Evolutionary conservation across 2,888 invertebrate genomes (phyloP).

Genomic region (Melanophora roralis): DNA sequence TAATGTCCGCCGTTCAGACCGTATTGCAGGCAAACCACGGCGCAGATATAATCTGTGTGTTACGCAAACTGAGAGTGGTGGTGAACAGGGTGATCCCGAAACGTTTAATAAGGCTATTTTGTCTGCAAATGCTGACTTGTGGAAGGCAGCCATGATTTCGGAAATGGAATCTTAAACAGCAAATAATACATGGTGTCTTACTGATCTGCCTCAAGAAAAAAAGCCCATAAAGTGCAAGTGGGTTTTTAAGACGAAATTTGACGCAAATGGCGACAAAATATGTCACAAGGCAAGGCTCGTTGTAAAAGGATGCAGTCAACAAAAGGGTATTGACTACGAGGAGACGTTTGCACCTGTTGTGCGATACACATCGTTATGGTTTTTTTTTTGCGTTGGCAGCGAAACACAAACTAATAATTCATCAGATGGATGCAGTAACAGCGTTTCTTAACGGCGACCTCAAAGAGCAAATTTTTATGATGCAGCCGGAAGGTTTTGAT

Average conservation of each 20-base stretch:
- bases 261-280: conserved; percentile 12
- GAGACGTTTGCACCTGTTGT: conserved; percentile 52
- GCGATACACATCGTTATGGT: conserved; percentile 50
- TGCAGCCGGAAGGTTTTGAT: conserved; percentile 53
- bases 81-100: background rate
- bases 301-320: conserved; percentile 49
- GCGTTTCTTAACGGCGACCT: conserved; percentile 58
- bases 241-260: conserved; percentile 56
- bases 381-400: conserved; percentile 53
- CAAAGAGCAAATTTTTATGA: no score
- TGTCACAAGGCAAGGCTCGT: conserved; percentile 51
- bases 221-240: conserved; percentile 44
- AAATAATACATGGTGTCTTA: conserved; percentile 27
- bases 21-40: background rate
- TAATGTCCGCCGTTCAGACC: background rate
- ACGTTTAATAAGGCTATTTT: background rate
- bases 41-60: background rate
- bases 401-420: conserved; percentile 51
- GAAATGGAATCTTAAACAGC: background rate
- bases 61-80: background rate
- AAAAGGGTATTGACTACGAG: conserved; percentile 52
- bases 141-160: conserved; percentile 5
- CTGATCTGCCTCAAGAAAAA: conserved; percentile 29
- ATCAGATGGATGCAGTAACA: conserved; percentile 59
- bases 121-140: background rate